A percentile compares a stretch with the other conserved stretches of the same genome.
Evolutionary conservation across 2,888 invertebrate genomes (phyloP).

Genomic region (Rhynchonema sp.): DNA sequence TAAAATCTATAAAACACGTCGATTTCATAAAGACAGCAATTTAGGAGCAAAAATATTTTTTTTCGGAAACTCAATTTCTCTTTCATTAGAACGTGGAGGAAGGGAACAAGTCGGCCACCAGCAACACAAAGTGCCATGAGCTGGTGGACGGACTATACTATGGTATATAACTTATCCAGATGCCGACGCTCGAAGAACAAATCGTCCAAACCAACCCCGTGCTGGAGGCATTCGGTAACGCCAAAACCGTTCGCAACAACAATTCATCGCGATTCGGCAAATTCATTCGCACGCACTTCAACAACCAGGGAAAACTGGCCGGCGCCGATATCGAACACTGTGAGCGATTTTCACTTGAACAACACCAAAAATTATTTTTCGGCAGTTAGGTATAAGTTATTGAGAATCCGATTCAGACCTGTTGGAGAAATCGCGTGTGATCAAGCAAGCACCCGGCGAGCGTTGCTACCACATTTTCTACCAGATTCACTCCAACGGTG

Average conservation of each 20-base stretch:
- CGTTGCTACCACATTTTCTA: constrained; percentile 99
- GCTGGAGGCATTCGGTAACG: constrained; percentile 95
- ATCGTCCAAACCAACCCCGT: constrained; percentile 97
- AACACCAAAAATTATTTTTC: not conserved
- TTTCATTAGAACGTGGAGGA: no score
- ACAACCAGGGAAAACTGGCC: constrained; percentile 91
- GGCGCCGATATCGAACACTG: constrained; percentile 99
- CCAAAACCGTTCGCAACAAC: constrained; percentile 97
- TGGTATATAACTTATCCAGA: no score
- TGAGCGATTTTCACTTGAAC: constrained; percentile 39
- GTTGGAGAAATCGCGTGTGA: constrained; percentile 99
- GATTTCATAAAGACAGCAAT: no score
- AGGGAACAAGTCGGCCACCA: no score
- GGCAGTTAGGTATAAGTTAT: not conserved
- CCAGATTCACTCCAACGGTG: constrained; percentile 84
- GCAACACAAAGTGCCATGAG: no score
- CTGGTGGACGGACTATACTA: no score
- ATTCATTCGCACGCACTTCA: constrained; percentile 99
- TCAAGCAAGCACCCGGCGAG: constrained; percentile 71
- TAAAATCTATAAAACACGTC: no score
- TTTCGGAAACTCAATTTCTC: no score
- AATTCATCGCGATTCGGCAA: constrained; percentile 99
- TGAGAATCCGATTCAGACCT: constrained; percentile 51
- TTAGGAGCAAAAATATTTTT: no score
- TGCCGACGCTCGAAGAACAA: constrained; percentile 70